Conservation (phyloP, 1,140 invertebrate genomes). For the Uloborus diversus region DNA sequence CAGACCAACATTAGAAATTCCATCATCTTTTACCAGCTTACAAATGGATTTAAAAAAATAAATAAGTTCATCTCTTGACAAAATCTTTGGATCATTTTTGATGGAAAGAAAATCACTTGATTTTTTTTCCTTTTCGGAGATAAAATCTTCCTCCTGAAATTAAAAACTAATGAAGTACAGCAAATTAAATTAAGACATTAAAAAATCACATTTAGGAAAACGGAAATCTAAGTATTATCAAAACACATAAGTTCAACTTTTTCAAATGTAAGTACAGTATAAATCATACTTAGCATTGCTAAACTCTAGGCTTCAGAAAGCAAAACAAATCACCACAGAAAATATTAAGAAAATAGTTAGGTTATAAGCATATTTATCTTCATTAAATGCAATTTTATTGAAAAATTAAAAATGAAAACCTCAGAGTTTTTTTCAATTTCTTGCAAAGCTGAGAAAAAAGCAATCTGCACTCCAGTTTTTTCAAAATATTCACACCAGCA, state of each 20-base stretch:
- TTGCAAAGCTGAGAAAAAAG: slow-evolving; percentile 84
- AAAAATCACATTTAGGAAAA: neutral
- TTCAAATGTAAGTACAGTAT: neutral
- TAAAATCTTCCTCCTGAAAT: too few relatives aligned
- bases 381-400: neutral
- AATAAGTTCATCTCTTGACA: slow-evolving; percentile 18
- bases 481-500: slow-evolving; percentile 90
- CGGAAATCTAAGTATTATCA: neutral
- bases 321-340: too few relatives aligned
- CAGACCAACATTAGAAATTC: slow-evolving; percentile 4
- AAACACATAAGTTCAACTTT: neutral
- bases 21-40: neutral
- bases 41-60: slow-evolving; percentile 7
- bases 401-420: slow-evolving; percentile 35
- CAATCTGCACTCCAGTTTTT: slow-evolving; percentile 72
- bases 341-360: neutral
- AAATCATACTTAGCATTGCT: neutral
- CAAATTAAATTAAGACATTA: too few relatives aligned
- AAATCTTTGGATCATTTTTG: slow-evolving; percentile 21
- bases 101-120: too few relatives aligned
- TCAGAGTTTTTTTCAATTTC: slow-evolving; percentile 60
- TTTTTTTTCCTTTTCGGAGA: too few relatives aligned
- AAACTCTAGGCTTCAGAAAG: neutral
- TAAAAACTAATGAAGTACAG: too few relatives aligned
- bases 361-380: neutral